Evolutionary conservation across 2,113 vertebrate species (phyloP), one percentile per base, ranked within the genome.

Genomic region (Heptranchias perlo): DNA sequence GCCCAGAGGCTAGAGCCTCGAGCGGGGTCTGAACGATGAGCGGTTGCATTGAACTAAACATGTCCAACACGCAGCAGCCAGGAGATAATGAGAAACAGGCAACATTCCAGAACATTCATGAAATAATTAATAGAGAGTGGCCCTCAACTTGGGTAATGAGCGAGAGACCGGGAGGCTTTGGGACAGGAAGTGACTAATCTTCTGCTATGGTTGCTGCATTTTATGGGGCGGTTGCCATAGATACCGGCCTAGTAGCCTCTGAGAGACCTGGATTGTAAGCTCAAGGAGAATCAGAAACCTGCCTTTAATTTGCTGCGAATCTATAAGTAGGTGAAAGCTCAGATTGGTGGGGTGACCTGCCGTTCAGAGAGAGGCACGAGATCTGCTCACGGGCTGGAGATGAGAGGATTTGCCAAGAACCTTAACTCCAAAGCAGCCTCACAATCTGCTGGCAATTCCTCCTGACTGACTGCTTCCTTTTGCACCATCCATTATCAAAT

Each of bases 151-250:
- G 62, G 62, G 39, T 39, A 64, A 62, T 25, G 61, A 64, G 61
- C n/a, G 23, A 65, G 11, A 62, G 92, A 7, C 87, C 87, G 58
- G 87, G 28, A 58, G 87, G 49, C 49, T 52, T 58, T 28, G 31
- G 87, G 49, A 91, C 87, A 91, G 87, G 87, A 91, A 91, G 87
- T 91, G 61, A 94, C 92, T 65, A 94, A 94, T 94, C 58, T 93
- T 4, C 16, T 94, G 92, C n/a, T 65, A 8, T n/a, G n/a, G 92
- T 44, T 94, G 61, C 92, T 94, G 62, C 61, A 39, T 94, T 94
- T 94, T 94, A 64, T 64, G n/a, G 61, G 61, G 92, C 39, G n/a
- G 92, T 94, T 94, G 61, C 58, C 92, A 65, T 94, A 61, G 92
- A 11, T 16, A 94, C 6, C 1, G 39, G 18, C 92, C n/a, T 62